A percentile compares a stretch with the other conserved stretches of the same genome.
Conservation (phyloP, 2,888 invertebrate species). For the Drosophila seclusa region DNA sequence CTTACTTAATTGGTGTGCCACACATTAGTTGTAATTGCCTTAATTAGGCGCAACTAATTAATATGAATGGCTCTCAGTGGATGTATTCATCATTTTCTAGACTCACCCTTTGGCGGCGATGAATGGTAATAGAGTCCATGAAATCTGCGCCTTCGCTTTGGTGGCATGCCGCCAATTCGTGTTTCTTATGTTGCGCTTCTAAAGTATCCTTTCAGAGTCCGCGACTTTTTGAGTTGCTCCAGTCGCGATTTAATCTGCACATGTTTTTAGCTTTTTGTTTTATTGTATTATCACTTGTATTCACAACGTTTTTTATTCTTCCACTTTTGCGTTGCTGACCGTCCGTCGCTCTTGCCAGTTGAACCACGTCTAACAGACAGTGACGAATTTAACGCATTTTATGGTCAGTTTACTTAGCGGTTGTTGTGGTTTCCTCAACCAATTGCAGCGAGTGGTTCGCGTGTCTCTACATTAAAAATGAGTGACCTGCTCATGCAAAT, state of each 20-base stretch:
- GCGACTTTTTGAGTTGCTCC: constrained; percentile 61
- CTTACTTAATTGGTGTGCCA: constrained; percentile 46
- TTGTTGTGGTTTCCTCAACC: constrained; percentile 21
- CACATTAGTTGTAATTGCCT: constrained; percentile 58
- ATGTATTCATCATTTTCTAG: constrained; percentile 20
- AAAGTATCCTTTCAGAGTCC: constrained; percentile 48
- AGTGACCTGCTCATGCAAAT: constrained; percentile 22
- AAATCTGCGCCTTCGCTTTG: constrained; percentile 83
- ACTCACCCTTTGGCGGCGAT: constrained; percentile 85
- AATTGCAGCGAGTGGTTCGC: constrained; percentile 56
- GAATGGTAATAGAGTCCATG: constrained; percentile 85
- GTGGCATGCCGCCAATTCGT: constrained; percentile 76
- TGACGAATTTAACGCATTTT: constrained; percentile 24
- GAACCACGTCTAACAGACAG: constrained; percentile 62
- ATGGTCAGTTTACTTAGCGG: constrained; percentile 31
- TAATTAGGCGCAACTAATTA: constrained; percentile 66
- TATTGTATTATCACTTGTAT: background rate
- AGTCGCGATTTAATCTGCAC: constrained; percentile 54
- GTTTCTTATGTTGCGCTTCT: constrained; percentile 5
- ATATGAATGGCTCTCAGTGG: constrained; percentile 48
- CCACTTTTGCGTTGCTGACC: constrained; percentile 4
- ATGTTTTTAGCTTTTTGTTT: constrained; percentile 16
- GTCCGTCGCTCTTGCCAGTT: constrained; percentile 62
- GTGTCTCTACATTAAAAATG: constrained; percentile 66
- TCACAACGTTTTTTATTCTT: background rate